Evolutionary conservation across 2,888 invertebrate genomes (phyloP), one percentile per base, ranked within the genome.

Genomic region (Matsumyia berberina): DNA sequence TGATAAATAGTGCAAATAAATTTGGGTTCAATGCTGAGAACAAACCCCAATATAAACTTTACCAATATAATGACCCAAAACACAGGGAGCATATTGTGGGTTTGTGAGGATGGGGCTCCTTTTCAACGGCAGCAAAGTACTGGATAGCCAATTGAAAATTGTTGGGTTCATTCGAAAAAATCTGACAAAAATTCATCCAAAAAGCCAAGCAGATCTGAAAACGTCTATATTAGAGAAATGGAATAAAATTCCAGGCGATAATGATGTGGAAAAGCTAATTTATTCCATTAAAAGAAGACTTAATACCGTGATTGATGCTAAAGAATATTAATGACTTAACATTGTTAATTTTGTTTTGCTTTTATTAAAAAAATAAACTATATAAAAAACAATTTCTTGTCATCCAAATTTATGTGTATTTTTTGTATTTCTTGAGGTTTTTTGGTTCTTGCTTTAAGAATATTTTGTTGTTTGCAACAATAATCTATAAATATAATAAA

Each of bases 31-130:
- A 17, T 62, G 62, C 37, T 12, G 31, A 46, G 24, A 70, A 67
- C 11, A 86, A 81, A 29, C 37, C 29, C n/a, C 55, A 42, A 9
- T 79, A 74, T 12, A 79, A 69, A n/a, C 57, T 86, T 33, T 70
- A 80, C 33, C 83, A 85, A 53, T 70, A 72, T 33, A 79, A 72
- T n/a, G 73, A 57, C 11, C 70, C 49, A 6, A 74, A 11, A 72
- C 58, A n/a, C 53, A 53, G 15, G 33, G 49, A 6, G 33, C 33
- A 33, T 33, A 33, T 33, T 1, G 33, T 33, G 29, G 5, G n/a
- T n/a, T n/a, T n/a, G n/a, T n/a, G n/a, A n/a, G n/a, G n/a, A n/a
- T n/a, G n/a, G n/a, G n/a, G n/a, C n/a, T n/a, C n/a, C n/a, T n/a
- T n/a, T n/a, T n/a, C 35, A 37, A 44, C 37, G 8, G 64, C 37